These are phyloP conservation scores for Melanargia galathea DNA, from an alignment of 2,888 invertebrate species.

Conservation along the genomic window DNA sequence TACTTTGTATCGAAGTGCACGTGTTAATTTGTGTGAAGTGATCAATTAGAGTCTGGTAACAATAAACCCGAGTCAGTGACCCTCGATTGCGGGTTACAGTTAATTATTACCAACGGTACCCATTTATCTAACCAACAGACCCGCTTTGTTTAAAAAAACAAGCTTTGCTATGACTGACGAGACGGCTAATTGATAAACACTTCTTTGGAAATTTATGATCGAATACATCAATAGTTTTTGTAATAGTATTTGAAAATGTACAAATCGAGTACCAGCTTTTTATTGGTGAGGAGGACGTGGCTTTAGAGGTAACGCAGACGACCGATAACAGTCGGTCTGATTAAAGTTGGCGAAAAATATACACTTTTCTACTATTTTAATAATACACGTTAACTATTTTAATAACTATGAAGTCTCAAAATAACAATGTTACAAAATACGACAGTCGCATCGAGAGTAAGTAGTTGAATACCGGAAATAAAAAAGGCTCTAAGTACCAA, in stretches of 20 bases:
- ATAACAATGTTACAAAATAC: too few species aligned
- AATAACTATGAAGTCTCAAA: too few species aligned
- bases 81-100: conserved; percentile 57
- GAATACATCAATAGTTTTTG: conserved; percentile 10
- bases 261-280: background rate
- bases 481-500: too few species aligned
- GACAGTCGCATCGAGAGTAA: too few species aligned
- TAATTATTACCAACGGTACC: conserved; percentile 73
- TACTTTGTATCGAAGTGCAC: conserved; percentile 31
- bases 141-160: conserved; percentile 30
- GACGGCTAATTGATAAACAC: conserved; percentile 22
- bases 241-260: background rate
- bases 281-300: background rate
- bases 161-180: conserved; percentile 7
- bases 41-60: conserved; percentile 57
- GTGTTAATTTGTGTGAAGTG: conserved; percentile 45
- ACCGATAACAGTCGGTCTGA: background rate
- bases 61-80: conserved; percentile 61
- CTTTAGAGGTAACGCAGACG: background rate
- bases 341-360: too few species aligned
- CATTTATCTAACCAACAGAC: conserved; percentile 42
- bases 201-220: conserved; percentile 22
- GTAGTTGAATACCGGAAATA: too few species aligned
- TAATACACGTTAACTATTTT: too few species aligned
- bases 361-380: too few species aligned